Conservation (phyloP, 2,888 invertebrate species). For the Orchestes rusci region DNA sequence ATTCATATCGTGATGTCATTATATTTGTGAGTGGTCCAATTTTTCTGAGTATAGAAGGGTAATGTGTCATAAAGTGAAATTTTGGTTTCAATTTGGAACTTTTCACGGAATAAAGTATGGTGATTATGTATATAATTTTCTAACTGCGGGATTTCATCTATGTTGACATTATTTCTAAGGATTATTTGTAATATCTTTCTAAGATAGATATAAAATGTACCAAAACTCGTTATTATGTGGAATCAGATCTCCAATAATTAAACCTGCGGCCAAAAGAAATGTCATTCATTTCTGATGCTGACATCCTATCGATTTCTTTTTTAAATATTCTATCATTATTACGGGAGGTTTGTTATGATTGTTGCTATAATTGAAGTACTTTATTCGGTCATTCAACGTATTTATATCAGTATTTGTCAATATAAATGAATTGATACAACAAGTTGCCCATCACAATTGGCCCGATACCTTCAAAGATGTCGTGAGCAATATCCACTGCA, state of each 20-base stretch:
- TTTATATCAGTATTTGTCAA: slow-evolving; percentile 13
- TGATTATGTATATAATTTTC: too few relatives aligned
- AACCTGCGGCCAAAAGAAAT: slow-evolving; percentile 16
- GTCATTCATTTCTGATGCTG: slow-evolving; percentile 19
- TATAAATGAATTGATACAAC: slow-evolving; percentile 2
- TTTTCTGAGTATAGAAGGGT: neutral
- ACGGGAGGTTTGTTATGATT: slow-evolving; percentile 18
- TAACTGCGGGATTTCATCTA: too few relatives aligned
- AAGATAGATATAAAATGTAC: slow-evolving; percentile 16
- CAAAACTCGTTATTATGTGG: slow-evolving; percentile 14
- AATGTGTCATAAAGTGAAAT: slow-evolving; percentile 2
- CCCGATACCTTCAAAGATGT: slow-evolving; percentile 19
- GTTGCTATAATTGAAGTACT: slow-evolving; percentile 9
- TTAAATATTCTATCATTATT: slow-evolving; percentile 15
- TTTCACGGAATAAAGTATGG: too few relatives aligned
- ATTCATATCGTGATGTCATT: neutral
- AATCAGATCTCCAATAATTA: slow-evolving; percentile 16
- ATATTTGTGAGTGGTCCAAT: neutral
- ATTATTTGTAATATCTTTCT: slow-evolving; percentile 5
- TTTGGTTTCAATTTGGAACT: neutral
- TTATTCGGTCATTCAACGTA: slow-evolving; percentile 14
- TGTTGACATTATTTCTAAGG: too few relatives aligned
- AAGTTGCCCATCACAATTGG: slow-evolving; percentile 11
- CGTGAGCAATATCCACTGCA: slow-evolving; percentile 11
- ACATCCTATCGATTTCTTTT: slow-evolving; percentile 19